Evolutionary conservation across 2,888 invertebrate genomes (phyloP), one percentile per base, ranked within the genome.

Genomic region (Tetranychus truncatus): DNA sequence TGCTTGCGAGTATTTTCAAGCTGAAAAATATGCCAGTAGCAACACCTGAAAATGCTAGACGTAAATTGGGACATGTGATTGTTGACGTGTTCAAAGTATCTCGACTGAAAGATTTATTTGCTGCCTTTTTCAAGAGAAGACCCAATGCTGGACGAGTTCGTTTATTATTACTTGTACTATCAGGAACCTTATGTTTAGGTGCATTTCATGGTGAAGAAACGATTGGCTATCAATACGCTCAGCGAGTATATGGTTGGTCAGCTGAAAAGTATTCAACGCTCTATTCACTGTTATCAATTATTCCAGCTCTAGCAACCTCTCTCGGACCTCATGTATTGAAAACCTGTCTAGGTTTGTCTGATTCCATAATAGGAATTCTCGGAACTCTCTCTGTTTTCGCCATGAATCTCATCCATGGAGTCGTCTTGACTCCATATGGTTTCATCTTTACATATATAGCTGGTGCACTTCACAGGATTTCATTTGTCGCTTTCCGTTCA

Each of bases 231-330:
- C 71, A 69, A 15, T 76, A 74, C 65, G 71, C 45, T 6, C 74
- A 76, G 55, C 74, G 74, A 44, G 45, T 74, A 6, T 76, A 73
- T 71, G 7, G 45, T 15, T 76, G 76, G 76, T 24, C 66, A 66
- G 66, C 76, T 3, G 66, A 67, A 18, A 24, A 9, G 3, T 76
- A 74, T 21, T 75, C 67, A 74, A 45, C 21, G 45, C 72, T 15
- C n/a, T 71, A 20, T 65, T 69, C 11, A 75, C 74, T 20, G 6
- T 75, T 11, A 21, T 67, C 8, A 18, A 74, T 15, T 46, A 66
- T 7, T 69, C 75, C 9, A 9, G 74, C 24, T 11, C 69, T n/a
- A 46, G 74, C 11, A 75, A 75, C 45, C 71, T 76, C 55, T 15
- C 55, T 55, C 15, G 55, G 55, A 55, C 55, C 55, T 55, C 55